Evolutionary conservation across 2,113 vertebrate genomes (phyloP).

Genomic region (Emydura subglobosa): DNA sequence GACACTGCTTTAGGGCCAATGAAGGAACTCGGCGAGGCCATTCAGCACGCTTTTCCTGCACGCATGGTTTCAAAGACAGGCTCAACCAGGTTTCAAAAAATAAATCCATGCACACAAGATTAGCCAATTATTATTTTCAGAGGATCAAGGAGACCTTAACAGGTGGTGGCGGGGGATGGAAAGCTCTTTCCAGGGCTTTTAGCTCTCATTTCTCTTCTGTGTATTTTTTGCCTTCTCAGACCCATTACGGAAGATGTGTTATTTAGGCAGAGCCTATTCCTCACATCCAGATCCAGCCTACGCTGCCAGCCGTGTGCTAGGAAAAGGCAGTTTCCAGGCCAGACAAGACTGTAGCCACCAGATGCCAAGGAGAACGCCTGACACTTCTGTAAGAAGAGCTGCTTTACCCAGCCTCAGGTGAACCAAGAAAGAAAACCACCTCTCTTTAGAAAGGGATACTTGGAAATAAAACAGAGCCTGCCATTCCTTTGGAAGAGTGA

Average conservation of each 20-base stretch:
- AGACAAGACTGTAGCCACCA: neutral
- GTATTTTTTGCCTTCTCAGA: neutral
- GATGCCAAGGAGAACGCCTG: neutral
- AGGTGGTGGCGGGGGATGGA: neutral
- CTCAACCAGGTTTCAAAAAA: neutral
- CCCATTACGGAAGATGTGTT: neutral
- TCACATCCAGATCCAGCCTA: neutral
- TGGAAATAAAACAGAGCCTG: neutral
- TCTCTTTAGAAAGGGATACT: neutral
- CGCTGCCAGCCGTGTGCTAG: neutral
- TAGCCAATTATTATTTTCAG: neutral
- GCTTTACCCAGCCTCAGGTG: neutral
- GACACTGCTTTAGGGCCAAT: neutral
- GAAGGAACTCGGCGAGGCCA: too few species aligned
- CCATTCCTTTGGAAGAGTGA: rapidly evolving
- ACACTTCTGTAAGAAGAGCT: neutral
- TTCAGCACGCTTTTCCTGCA: neutral
- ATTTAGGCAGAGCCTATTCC: neutral
- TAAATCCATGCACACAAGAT: neutral
- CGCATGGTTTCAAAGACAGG: neutral
- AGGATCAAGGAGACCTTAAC: neutral
- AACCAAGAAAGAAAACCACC: neutral
- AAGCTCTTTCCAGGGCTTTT: neutral
- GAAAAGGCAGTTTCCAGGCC: neutral
- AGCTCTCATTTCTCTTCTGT: neutral